phyloP scores from a whole-genome alignment of 2,797 vertebrate genomes.

The Artibeus jamaicensis region DNA sequence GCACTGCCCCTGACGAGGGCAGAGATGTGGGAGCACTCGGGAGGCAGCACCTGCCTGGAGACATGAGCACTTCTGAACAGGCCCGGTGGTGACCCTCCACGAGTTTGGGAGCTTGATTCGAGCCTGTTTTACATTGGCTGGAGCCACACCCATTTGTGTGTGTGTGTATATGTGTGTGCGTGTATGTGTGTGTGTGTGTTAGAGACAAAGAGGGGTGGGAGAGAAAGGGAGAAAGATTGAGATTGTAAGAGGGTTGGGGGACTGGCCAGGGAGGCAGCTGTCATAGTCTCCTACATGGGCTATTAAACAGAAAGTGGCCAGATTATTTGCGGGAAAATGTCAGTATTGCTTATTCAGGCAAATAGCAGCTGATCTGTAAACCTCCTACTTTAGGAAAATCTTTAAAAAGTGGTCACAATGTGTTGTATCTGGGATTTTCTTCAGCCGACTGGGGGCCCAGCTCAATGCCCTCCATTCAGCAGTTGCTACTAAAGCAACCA shows the following conservation, averaged over 20 bases:
- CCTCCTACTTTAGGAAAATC: neutral
- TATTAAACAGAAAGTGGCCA: neutral
- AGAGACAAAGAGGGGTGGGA: neutral
- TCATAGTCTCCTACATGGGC: neutral
- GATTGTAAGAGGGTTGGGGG: neutral
- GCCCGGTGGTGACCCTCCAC: neutral
- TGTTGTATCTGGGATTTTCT: neutral
- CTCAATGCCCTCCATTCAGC: neutral
- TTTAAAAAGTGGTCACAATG: neutral
- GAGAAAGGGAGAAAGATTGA: neutral
- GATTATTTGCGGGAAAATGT: neutral
- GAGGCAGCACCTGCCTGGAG: neutral
- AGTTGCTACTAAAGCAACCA: neutral
- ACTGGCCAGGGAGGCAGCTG: neutral
- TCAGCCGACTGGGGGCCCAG: neutral
- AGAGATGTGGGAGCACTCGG: neutral
- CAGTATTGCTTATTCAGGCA: neutral
- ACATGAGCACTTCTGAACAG: neutral
- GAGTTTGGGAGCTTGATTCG: neutral
- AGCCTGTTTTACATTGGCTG: neutral
- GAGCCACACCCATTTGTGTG: rapidly evolving
- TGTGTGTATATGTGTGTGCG: neutral
- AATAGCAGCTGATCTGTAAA: neutral
- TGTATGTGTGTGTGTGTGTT: neutral
- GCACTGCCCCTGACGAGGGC: neutral